These are phyloP conservation scores for Bombus ignitus DNA, from an alignment of 1,140 invertebrate genomes.

Conservation along the genomic window DNA sequence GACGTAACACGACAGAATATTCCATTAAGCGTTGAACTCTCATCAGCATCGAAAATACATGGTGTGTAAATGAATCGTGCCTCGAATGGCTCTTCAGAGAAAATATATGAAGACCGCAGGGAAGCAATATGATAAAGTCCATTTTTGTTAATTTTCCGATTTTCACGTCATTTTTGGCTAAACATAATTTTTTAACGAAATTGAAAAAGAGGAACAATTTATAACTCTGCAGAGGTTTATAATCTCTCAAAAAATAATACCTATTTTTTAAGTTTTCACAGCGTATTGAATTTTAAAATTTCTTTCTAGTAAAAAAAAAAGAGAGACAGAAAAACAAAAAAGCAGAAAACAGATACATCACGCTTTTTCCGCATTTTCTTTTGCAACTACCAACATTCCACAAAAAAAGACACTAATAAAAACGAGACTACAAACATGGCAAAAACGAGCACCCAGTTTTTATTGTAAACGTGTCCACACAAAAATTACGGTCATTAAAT, in stretches of 20 bases:
- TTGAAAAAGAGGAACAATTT: too few species aligned
- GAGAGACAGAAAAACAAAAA: accelerated
- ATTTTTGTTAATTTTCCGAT: neutral
- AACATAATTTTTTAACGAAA: too few species aligned
- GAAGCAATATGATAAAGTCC: neutral
- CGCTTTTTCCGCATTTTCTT: neutral
- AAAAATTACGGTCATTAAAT: too few species aligned
- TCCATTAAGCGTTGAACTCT: neutral
- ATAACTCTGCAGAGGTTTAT: too few species aligned
- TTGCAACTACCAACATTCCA: neutral
- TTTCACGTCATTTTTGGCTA: neutral
- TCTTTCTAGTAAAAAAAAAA: too few species aligned
- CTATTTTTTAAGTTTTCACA: too few species aligned
- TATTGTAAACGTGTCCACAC: too few species aligned
- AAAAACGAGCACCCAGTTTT: too few species aligned
- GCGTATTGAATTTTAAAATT: too few species aligned
- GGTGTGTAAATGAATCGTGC: neutral
- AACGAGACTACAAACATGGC: too few species aligned
- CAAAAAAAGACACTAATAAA: neutral
- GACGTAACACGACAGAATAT: neutral
- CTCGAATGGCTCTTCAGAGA: neutral
- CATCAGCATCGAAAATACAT: neutral
- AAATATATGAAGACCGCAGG: neutral
- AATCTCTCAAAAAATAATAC: too few species aligned
- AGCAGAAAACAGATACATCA: too few species aligned